These are phyloP conservation scores for Enteromius viviparus DNA, from an alignment of 2,797 vertebrate genomes.

Conservation along the genomic window DNA sequence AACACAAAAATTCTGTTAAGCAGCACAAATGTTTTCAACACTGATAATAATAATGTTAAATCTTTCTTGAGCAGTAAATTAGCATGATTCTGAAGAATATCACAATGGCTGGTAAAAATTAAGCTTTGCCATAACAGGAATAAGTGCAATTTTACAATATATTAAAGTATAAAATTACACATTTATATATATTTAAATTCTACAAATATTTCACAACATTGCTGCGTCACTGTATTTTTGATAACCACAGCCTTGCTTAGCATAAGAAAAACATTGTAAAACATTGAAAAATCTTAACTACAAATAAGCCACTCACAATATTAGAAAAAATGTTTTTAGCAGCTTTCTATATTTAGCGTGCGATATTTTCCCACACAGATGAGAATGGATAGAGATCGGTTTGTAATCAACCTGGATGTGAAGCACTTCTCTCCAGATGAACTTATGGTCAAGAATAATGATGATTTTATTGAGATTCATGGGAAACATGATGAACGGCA, in stretches of 20 bases:
- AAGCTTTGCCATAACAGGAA: not conserved
- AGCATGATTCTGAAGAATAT: not conserved
- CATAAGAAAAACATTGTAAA: not conserved
- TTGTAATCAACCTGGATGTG: slow-evolving; percentile 82
- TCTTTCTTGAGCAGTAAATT: not conserved
- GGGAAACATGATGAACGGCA: slow-evolving; percentile 84
- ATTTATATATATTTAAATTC: not conserved
- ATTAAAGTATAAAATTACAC: not conserved
- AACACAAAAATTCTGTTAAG: not conserved
- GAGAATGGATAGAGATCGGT: slow-evolving; percentile 81
- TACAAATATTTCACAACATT: not conserved
- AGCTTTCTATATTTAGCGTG: not conserved
- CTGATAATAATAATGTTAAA: not conserved
- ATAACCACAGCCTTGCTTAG: not conserved
- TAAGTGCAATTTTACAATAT: not conserved
- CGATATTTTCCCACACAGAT: slow-evolving; percentile 66
- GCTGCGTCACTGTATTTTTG: not conserved
- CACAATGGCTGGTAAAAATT: not conserved
- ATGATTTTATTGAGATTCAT: slow-evolving; percentile 80
- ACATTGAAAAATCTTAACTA: not conserved
- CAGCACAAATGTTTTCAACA: not conserved
- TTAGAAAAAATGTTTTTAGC: not conserved
- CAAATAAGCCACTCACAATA: not conserved
- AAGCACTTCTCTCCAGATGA: slow-evolving; percentile 87
- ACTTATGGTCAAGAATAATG: slow-evolving; percentile 81